Percentiles rank a stretch among this genome's conserved stretches.
These are phyloP conservation scores for Amphiduros pacificus DNA, from an alignment of 2,888 invertebrate genomes.

Conservation along the genomic window DNA sequence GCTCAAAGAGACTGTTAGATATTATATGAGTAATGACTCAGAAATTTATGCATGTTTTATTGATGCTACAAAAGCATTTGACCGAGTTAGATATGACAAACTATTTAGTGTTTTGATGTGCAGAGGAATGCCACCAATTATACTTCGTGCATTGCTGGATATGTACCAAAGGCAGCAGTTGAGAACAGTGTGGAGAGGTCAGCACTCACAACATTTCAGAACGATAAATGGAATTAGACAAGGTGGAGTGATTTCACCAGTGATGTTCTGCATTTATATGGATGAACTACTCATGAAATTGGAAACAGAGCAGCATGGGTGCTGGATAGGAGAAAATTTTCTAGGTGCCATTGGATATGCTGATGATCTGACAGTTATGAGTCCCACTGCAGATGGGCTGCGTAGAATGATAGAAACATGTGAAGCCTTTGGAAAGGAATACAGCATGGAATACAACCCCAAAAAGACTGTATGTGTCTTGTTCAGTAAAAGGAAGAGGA, in stretches of 20 bases:
- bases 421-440: too few species aligned
- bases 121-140: neutral
- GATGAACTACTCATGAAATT: neutral
- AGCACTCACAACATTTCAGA: neutral
- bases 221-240: neutral
- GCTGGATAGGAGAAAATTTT: neutral
- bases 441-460: too few species aligned
- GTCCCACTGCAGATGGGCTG: neutral
- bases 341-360: constrained; percentile 6
- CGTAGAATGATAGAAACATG: too few species aligned
- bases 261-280: constrained; percentile 2
- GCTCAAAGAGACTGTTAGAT: neutral
- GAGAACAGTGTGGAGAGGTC: neutral
- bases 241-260: neutral
- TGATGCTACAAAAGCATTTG: constrained; percentile 1
- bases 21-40: neutral
- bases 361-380: neutral
- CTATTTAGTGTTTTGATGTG: neutral
- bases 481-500: too few species aligned
- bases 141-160: neutral
- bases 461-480: too few species aligned
- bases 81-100: neutral
- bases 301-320: neutral
- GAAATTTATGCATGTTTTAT: constrained; percentile 2
- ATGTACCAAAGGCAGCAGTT: neutral